Base-by-base conservation (phyloP, 2,113 vertebrate species). In the Lophius piscatorius region DNA sequence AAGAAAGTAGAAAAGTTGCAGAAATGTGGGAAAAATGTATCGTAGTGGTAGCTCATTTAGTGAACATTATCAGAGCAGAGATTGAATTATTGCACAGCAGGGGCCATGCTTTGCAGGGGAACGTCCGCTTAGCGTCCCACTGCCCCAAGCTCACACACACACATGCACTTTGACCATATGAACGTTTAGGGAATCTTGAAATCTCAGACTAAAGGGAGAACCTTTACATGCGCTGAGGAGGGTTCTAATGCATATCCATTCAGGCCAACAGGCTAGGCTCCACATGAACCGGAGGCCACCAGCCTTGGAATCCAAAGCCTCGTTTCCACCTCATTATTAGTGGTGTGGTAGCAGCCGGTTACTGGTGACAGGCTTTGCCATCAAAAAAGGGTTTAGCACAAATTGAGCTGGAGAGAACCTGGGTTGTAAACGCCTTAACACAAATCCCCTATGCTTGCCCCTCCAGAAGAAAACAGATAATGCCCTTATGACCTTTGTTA, bases 81-180 rank as follows among this genome's bases (percentile, higher is more conserved):
- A 74, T 73, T 63, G 10, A 85, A 82, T 86, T 79, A 86, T 20
- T 58, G 68, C 51, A 22, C 78, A 81, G 84, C 65, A 68, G 74
- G 75, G 39, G 21, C 34, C 44, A 45, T 2, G 14, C 26, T 36
- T 4, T 11, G 1, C 62, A 44, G 26, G 20, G 40, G 14, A 74
- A 62, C 42, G 49, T 68, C 56, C 57, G 31, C 1, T 72, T 55
- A 33, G 12, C 29, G 14, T 40, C 24, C 46, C n/a, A 5, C 11
- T 26, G 21, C n/a, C 35, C 10, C n/a, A 0, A 1, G 1, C 0
- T 7, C 16, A 9, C 18, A 16, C 14, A 22, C 14, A 10, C 41
- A 63, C 18, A 55, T 36, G 46, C 44, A 38, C 9, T 9, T 28
- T 6, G 4, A 28, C 13, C 23, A 12, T 14, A 13, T 16, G 3